Percentiles rank a stretch among this genome's conserved stretches.
Conservation (phyloP, 2,113 vertebrate species). For the Aegotheles bennettii region DNA sequence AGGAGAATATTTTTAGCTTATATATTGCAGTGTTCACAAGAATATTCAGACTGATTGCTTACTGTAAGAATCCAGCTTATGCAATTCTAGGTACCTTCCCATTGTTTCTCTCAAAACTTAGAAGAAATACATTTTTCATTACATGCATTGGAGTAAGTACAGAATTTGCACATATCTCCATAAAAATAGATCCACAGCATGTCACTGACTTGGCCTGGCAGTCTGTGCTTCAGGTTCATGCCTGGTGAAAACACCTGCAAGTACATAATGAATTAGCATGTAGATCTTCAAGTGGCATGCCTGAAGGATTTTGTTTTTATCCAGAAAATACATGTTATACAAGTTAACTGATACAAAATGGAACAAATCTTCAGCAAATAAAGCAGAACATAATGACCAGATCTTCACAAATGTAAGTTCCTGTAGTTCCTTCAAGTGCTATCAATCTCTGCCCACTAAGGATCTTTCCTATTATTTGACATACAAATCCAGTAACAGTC, state of each 20-base stretch:
- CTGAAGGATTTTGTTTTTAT: neutral
- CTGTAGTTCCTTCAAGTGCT: neutral
- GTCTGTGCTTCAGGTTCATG: neutral
- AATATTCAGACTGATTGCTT: neutral
- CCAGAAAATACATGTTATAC: neutral
- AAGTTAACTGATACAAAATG: neutral
- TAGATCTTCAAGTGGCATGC: neutral
- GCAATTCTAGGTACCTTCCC: neutral
- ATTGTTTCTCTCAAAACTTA: neutral
- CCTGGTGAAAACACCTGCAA: neutral
- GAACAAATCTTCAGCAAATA: neutral
- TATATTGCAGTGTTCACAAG: neutral
- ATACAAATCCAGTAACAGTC: neutral
- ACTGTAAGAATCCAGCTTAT: neutral
- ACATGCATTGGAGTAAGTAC: neutral
- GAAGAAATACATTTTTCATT: neutral
- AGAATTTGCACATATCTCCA: neutral
- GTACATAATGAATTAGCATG: neutral
- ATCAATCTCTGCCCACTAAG: neutral
- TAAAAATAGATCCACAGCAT: neutral
- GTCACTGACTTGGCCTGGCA: neutral
- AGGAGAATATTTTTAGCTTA: neutral
- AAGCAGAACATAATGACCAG: neutral
- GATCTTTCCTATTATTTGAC: neutral
- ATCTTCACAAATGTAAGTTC: neutral